phyloP scores from a whole-genome alignment of 2,888 invertebrate species.

The Pollenia labialis region DNA sequence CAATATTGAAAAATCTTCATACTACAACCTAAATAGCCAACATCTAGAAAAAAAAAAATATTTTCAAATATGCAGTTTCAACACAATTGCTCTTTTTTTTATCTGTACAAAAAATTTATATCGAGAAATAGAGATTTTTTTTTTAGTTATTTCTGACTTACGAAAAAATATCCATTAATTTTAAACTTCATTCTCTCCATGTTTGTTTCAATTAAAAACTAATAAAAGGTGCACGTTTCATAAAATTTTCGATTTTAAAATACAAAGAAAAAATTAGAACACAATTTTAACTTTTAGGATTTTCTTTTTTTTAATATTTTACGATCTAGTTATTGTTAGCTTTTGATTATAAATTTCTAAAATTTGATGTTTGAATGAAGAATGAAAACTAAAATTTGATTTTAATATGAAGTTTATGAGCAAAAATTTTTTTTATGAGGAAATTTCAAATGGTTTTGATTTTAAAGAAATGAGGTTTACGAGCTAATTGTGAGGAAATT shows the following conservation, averaged over 20 bases:
- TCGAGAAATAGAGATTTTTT: background rate
- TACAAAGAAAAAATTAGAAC: conserved; percentile 19
- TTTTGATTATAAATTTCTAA: conserved; percentile 2
- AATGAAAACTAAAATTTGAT: conserved; percentile 12
- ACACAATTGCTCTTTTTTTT: conserved; percentile 32
- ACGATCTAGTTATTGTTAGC: conserved; percentile 4
- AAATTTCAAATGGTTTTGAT: background rate
- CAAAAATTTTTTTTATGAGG: conserved; percentile 13
- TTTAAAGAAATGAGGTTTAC: no score
- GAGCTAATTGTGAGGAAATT: no score
- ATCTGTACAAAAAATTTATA: background rate
- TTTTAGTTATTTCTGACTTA: background rate
- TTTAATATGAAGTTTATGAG: background rate
- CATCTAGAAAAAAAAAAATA: conserved; percentile 6
- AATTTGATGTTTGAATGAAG: background rate
- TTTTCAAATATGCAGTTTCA: conserved; percentile 60
- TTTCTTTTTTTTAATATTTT: conserved; percentile 18
- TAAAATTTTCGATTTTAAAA: conserved; percentile 41
- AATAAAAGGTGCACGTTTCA: conserved; percentile 50
- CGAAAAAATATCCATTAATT: conserved; percentile 57
- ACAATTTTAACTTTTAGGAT: conserved; percentile 7
- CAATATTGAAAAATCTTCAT: conserved; percentile 44
- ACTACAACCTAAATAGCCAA: conserved; percentile 12
- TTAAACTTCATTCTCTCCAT: conserved; percentile 32
- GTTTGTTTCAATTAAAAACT: conserved; percentile 59